phyloP scores from a whole-genome alignment of 2,888 invertebrate species.

The Protula sp. region DNA sequence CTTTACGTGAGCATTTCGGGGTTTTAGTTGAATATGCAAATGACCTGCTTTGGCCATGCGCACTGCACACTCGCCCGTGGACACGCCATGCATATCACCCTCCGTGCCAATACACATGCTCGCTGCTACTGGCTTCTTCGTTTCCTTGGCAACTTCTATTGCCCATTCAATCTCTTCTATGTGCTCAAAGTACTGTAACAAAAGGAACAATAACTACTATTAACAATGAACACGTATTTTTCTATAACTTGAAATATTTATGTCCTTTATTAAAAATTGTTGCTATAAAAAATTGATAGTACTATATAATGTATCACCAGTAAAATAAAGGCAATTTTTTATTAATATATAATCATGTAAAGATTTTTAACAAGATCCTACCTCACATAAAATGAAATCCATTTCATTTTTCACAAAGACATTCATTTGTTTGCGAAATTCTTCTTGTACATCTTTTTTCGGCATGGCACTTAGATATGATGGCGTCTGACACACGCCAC shows the following conservation, averaged over 20 bases:
- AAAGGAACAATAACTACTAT: not conserved
- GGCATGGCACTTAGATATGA: slow-evolving; percentile 45
- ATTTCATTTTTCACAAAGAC: slow-evolving; percentile 49
- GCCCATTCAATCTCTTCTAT: slow-evolving; percentile 54
- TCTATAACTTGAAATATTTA: too few species aligned
- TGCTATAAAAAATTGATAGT: too few species aligned
- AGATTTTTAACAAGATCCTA: too few species aligned
- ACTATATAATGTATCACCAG: too few species aligned
- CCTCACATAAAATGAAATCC: slow-evolving; percentile 53
- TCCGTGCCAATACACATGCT: slow-evolving; percentile 54
- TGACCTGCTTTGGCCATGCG: slow-evolving; percentile 51
- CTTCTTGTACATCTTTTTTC: slow-evolving; percentile 41
- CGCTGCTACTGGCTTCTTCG: slow-evolving; percentile 47
- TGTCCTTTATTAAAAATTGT: too few species aligned
- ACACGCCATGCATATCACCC: slow-evolving; percentile 49
- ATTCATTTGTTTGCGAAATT: slow-evolving; percentile 48
- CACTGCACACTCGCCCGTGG: slow-evolving; percentile 50
- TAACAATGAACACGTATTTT: too few species aligned
- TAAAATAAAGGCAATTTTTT: too few species aligned
- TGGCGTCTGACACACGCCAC: slow-evolving; percentile 51
- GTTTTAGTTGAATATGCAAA: too few species aligned
- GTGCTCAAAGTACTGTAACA: slow-evolving; percentile 22
- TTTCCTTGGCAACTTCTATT: slow-evolving; percentile 44
- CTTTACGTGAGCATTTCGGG: too few species aligned
- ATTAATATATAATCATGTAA: too few species aligned